These are phyloP conservation scores for Bombylius major DNA, from an alignment of 2,888 invertebrate species.

Conservation along the genomic window DNA sequence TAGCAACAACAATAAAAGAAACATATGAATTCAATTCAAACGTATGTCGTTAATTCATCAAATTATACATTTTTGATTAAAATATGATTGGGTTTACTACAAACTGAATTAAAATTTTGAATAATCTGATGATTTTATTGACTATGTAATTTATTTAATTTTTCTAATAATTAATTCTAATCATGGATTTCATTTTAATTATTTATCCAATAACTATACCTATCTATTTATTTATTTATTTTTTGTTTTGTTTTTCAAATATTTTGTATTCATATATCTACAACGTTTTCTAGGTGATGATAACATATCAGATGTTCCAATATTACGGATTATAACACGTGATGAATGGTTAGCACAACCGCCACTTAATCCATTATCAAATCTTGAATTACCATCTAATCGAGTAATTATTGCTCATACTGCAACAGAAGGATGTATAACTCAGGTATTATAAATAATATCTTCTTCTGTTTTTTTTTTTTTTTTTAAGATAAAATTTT, in stretches of 20 bases:
- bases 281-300: conserved; percentile 13
- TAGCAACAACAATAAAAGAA: too few species aligned
- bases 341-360: conserved; percentile 57
- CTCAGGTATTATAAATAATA: conserved; percentile 33
- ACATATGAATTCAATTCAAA: too few species aligned
- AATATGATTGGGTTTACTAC: too few species aligned
- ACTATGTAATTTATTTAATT: too few species aligned
- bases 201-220: neutral
- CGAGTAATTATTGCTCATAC: conserved; percentile 53
- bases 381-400: conserved; percentile 40
- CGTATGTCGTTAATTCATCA: too few species aligned
- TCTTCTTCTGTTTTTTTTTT: too few species aligned
- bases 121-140: too few species aligned
- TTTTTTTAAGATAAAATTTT: too few species aligned
- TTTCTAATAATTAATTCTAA: too few species aligned
- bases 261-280: conserved; percentile 2
- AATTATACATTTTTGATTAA: too few species aligned
- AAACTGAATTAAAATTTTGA: too few species aligned
- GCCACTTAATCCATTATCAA: conserved; percentile 33
- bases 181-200: too few species aligned
- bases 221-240: neutral
- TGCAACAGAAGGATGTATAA: conserved; percentile 46
- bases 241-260: neutral
- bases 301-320: conserved; percentile 21
- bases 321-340: conserved; percentile 44